phyloP scores from a whole-genome alignment of 1,140 invertebrate genomes.

The Panagrolaimus sp. region DNA sequence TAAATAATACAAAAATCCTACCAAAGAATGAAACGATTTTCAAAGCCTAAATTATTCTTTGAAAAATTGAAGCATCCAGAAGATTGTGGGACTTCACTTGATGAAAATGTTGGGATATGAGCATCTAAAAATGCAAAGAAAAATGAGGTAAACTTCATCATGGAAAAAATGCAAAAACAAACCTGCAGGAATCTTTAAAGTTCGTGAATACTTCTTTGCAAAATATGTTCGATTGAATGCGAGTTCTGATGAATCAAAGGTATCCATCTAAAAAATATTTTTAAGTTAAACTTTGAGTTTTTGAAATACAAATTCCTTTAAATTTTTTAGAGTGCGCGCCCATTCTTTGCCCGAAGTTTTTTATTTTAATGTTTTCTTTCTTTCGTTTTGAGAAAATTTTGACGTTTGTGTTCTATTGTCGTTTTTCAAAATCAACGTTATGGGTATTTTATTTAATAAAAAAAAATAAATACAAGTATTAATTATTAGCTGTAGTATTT shows the following conservation, averaged over 20 bases:
- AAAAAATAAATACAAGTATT: too few relatives aligned
- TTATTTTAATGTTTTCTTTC: too few relatives aligned
- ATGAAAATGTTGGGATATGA: conserved; percentile 14
- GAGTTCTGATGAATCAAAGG: conserved; percentile 26
- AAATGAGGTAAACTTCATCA: background rate
- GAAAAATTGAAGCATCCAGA: conserved; percentile 24
- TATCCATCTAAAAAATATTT: conserved; percentile 9
- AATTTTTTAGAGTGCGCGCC: too few relatives aligned
- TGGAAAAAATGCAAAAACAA: background rate
- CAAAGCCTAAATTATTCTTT: conserved; percentile 4
- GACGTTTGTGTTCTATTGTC: too few relatives aligned
- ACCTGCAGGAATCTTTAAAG: conserved; percentile 25
- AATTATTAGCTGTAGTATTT: too few relatives aligned
- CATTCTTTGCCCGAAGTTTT: too few relatives aligned
- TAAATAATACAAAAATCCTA: background rate
- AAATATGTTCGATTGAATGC: conserved; percentile 27
- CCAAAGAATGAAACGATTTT: conserved; percentile 29
- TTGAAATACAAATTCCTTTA: too few relatives aligned
- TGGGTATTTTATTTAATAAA: too few relatives aligned
- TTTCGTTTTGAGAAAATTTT: too few relatives aligned
- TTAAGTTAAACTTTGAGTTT: too few relatives aligned
- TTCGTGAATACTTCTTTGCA: conserved; percentile 8
- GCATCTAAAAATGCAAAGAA: conserved; percentile 18
- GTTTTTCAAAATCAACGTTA: too few relatives aligned
- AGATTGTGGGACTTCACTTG: conserved; percentile 19